Conservation (phyloP, 2,797 vertebrate genomes). For the Chelon labrosus region DNA sequence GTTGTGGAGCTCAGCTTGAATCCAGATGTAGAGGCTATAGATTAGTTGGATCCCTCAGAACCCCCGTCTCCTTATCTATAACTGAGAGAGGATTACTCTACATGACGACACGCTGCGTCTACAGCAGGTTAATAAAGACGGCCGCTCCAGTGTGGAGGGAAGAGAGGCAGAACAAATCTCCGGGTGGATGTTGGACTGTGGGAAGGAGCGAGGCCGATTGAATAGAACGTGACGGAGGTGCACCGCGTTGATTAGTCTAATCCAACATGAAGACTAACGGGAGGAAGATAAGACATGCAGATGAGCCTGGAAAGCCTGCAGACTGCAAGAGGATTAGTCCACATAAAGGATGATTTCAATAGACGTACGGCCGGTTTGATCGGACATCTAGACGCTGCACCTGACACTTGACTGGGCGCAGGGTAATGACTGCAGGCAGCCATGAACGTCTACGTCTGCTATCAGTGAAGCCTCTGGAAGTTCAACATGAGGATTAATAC, state of each 20-base stretch:
- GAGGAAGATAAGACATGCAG: constrained; percentile 20
- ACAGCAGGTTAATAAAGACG: constrained; percentile 13
- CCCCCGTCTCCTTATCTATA: constrained; percentile 1
- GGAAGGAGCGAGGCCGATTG: constrained; percentile 2
- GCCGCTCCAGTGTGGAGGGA: neutral
- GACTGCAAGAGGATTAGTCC: too few relatives aligned
- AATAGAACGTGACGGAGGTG: constrained; percentile 16
- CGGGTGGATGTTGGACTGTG: neutral
- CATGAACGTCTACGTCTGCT: too few relatives aligned
- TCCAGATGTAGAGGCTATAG: too few relatives aligned
- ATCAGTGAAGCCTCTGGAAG: too few relatives aligned
- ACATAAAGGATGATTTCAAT: neutral
- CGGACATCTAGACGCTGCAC: too few relatives aligned
- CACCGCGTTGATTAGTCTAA: constrained; percentile 32
- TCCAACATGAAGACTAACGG: constrained; percentile 32
- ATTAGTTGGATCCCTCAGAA: neutral
- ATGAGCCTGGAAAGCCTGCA: neutral
- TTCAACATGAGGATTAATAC: too few relatives aligned
- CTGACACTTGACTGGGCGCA: neutral
- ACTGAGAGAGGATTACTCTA: constrained; percentile 3
- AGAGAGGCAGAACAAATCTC: neutral
- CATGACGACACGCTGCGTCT: neutral
- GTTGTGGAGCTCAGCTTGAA: too few relatives aligned
- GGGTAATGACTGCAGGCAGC: too few relatives aligned
- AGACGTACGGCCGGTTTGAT: too few relatives aligned